Evolutionary conservation across 2,113 vertebrate genomes (phyloP).

Genomic region (Erinaceus europaeus): DNA sequence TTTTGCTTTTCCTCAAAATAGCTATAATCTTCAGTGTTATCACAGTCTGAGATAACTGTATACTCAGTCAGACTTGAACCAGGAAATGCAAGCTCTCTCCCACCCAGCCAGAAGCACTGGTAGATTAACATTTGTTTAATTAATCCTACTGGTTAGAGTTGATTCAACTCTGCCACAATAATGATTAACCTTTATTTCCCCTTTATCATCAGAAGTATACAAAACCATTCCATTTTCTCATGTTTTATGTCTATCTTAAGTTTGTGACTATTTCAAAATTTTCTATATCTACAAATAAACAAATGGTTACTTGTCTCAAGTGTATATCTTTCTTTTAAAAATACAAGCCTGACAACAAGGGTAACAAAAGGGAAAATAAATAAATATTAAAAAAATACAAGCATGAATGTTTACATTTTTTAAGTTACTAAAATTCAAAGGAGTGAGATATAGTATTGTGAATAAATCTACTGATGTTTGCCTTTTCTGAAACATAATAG

Average conservation of each 20-base stretch:
- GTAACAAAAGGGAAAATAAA: neutral
- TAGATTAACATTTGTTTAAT: neutral
- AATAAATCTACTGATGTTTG: slow-evolving; percentile 1
- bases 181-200: neutral
- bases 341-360: too few species aligned
- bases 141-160: neutral
- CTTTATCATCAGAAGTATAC: too few species aligned
- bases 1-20: neutral
- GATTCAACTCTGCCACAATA: neutral
- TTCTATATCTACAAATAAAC: slow-evolving; percentile 2
- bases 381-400: too few species aligned
- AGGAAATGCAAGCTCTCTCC: neutral
- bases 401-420: too few species aligned
- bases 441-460: neutral
- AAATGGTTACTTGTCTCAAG: slow-evolving; percentile 14
- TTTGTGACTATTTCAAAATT: slow-evolving; percentile 25
- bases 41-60: neutral
- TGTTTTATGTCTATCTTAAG: neutral
- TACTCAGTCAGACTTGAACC: neutral
- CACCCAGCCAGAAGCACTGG: neutral
- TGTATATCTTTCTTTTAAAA: slow-evolving; percentile 30
- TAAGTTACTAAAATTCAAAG: slow-evolving; percentile 47
- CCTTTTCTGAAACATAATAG: slow-evolving; percentile 40
- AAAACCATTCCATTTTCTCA: neutral
- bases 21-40: neutral